phyloP scores from a whole-genome alignment of 2,797 vertebrate species.

The Sciaenops ocellatus region DNA sequence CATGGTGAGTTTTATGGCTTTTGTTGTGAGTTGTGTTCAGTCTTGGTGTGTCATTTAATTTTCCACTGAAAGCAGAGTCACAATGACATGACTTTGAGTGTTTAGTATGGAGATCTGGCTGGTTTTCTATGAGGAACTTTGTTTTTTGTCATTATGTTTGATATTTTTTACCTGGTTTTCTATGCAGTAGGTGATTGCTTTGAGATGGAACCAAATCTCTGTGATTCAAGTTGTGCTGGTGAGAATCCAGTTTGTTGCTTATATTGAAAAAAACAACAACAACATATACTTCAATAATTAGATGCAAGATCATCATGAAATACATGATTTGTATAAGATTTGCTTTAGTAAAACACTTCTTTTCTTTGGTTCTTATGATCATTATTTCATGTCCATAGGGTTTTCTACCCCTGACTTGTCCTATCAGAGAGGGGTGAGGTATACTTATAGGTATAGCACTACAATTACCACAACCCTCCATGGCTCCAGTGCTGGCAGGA shows the following conservation, averaged over 20 bases:
- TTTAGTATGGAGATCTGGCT: neutral
- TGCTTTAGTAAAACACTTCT: neutral
- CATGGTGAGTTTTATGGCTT: conserved; percentile 68
- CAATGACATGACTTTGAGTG: neutral
- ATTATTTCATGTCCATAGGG: conserved; percentile 49
- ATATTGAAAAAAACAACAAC: neutral
- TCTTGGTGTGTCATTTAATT: neutral
- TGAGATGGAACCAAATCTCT: conserved; percentile 61
- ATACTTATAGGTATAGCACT: conserved; percentile 87
- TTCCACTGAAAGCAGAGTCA: neutral
- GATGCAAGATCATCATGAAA: neutral
- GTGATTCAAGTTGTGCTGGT: conserved; percentile 78
- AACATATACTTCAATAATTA: neutral
- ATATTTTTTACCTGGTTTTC: conserved; percentile 6
- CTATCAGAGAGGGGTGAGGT: conserved; percentile 80
- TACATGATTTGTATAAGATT: neutral
- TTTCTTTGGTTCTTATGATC: neutral
- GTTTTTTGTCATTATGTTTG: neutral
- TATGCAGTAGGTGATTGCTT: conserved; percentile 59
- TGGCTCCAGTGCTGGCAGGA: conserved; percentile 76
- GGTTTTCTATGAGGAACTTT: neutral
- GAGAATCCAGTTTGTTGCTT: conserved; percentile 48
- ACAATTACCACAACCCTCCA: conserved; percentile 82
- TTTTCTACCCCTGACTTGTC: conserved; percentile 52
- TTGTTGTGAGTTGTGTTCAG: conserved; percentile 15